Conservation (phyloP, 1,140 invertebrate species). For the Heterodera carotae region DNA sequence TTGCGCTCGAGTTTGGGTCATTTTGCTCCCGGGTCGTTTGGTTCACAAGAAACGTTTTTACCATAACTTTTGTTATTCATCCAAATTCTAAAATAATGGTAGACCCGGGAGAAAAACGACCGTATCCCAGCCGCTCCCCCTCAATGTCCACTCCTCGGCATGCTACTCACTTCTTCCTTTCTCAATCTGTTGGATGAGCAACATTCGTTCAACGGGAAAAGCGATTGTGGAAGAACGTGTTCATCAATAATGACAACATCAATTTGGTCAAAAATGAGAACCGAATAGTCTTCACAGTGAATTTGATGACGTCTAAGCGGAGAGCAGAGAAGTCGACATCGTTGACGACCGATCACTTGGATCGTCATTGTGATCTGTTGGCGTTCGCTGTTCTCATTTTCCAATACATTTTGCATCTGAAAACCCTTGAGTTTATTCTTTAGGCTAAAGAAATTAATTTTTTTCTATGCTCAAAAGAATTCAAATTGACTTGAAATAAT, state of each 20-base stretch:
- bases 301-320: slow-evolving; percentile 19
- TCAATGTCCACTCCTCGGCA: too few species aligned
- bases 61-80: too few species aligned
- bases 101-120: too few species aligned
- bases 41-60: too few species aligned
- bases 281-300: slow-evolving; percentile 17
- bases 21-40: neutral
- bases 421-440: too few species aligned
- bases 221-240: neutral
- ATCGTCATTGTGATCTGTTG: slow-evolving; percentile 26
- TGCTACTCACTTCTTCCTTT: slow-evolving; percentile 15
- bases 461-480: neutral
- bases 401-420: slow-evolving; percentile 21
- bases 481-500: slow-evolving; percentile 20
- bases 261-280: slow-evolving; percentile 9
- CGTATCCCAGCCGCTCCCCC: neutral
- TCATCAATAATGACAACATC: slow-evolving; percentile 22
- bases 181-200: slow-evolving; percentile 26
- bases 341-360: slow-evolving; percentile 28
- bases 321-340: slow-evolving; percentile 6
- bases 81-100: too few species aligned
- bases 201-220: slow-evolving; percentile 20
- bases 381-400: neutral
- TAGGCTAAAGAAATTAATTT: neutral
- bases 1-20: too few species aligned